phyloP scores from a whole-genome alignment of 2,888 invertebrate genomes.

The Protonemura montana region DNA sequence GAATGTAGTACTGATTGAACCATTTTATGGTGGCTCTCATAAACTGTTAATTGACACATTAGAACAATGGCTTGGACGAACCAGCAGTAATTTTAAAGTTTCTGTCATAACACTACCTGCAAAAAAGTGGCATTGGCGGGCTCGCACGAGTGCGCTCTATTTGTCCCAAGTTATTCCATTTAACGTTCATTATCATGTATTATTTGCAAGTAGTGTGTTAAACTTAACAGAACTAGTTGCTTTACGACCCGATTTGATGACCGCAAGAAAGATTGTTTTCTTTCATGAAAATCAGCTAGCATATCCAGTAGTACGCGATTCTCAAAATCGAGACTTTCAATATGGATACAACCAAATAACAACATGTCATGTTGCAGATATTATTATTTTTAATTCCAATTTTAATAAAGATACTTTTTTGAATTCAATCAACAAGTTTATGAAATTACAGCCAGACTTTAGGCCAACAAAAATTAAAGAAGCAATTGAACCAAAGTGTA shows the following conservation, averaged over 20 bases:
- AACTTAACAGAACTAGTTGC: conserved; percentile 75
- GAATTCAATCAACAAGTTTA: conserved; percentile 65
- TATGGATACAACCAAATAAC: conserved; percentile 79
- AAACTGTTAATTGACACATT: conserved; percentile 69
- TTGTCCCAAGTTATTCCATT: conserved; percentile 68
- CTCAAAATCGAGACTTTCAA: conserved; percentile 75
- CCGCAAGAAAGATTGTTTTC: conserved; percentile 71
- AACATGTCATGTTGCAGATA: conserved; percentile 73
- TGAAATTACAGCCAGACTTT: conserved; percentile 72
- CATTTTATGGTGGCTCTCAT: conserved; percentile 78
- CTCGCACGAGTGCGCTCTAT: conserved; percentile 71
- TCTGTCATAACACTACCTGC: conserved; percentile 66
- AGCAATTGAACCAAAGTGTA: conserved; percentile 67
- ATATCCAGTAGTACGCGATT: conserved; percentile 72
- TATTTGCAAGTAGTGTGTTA: conserved; percentile 74
- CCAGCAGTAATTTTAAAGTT: background rate
- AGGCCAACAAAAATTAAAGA: conserved; percentile 65
- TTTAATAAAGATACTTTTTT: conserved; percentile 75
- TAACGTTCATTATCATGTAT: conserved; percentile 59
- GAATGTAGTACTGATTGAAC: conserved; percentile 67
- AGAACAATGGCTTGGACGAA: conserved; percentile 19
- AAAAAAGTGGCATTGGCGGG: conserved; percentile 82
- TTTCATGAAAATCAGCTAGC: conserved; percentile 81
- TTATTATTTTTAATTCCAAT: conserved; percentile 73
- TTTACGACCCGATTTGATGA: conserved; percentile 68